Percentiles rank a stretch among this genome's conserved stretches.
Conservation (phyloP, 2,888 invertebrate species). For the Lapara coniferarum region DNA sequence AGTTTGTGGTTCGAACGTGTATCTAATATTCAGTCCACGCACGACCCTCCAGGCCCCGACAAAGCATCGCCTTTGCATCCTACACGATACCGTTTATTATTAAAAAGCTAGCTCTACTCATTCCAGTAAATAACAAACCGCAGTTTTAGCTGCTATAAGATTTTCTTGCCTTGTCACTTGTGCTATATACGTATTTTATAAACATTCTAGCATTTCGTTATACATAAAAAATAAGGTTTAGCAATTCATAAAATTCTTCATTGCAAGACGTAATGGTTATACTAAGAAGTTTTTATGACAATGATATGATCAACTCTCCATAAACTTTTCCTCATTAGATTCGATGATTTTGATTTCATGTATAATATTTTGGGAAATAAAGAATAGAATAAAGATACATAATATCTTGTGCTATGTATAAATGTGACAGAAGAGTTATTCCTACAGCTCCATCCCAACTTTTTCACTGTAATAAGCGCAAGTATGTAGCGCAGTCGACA, state of each 20-base stretch:
- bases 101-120: slow-evolving; percentile 41
- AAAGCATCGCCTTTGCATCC: slow-evolving; percentile 35
- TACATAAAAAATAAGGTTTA: too few species aligned
- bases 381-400: too few species aligned
- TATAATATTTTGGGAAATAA: too few species aligned
- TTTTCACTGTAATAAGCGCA: slow-evolving; percentile 66
- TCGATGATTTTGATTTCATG: too few species aligned
- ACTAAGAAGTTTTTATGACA: background rate
- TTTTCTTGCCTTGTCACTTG: background rate
- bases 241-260: background rate
- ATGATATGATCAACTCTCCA: background rate
- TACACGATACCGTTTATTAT: slow-evolving; percentile 44
- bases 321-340: background rate
- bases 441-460: background rate
- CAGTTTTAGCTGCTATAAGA: background rate
- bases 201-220: background rate
- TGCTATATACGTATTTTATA: background rate
- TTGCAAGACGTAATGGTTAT: background rate
- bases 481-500: slow-evolving; percentile 74
- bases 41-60: slow-evolving; percentile 43
- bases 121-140: slow-evolving; percentile 25
- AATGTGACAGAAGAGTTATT: background rate
- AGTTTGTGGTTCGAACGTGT: slow-evolving; percentile 31
- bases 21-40: slow-evolving; percentile 57
- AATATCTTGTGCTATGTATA: too few species aligned